Base-by-base conservation (phyloP, 2,888 invertebrate genomes). In the Clanis bilineata region DNA sequence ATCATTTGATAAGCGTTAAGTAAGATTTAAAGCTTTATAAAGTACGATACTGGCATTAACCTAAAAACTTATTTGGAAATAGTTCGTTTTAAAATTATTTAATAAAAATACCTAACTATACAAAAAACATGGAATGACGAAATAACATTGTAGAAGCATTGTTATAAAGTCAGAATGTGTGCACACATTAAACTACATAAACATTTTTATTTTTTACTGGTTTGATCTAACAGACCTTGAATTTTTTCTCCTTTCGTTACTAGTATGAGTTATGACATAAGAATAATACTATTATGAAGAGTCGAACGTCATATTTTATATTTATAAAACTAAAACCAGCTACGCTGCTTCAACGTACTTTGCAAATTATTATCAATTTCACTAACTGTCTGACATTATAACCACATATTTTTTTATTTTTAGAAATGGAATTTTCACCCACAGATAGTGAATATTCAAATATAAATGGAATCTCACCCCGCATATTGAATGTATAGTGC, bases 401-500 rank as follows among this genome's bases (percentile, higher is more conserved):
- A 12, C 36, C 9, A 6, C 12, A 36, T 36, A 36, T 10, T 36
- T 36, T 36, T 12, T 36, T 1, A 1, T 7, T 12, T 36, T 36
- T 36, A 36, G 10, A 10, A 12, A 36, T 12, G 1, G 36, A 10
- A 36, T 41, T 39, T 39, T n/a, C 18, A 6, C 18, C 9, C 10
- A 10, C 7, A 41, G 7, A 18, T 18, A 18, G 1, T 41, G 18
- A 41, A 41, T 41, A 41, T 41, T 18, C 2, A 41, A 18, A 7
- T 9, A 15, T 15, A 3, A 15, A 39, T 41, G 5, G 22, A 56
- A 25, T 47, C 88, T 87, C 79, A 91, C 91, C 90, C 88, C 88
- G 32, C 80, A 78, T 61, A 90, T 74, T 12, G 88, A 87, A 66
- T 90, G 88, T 60, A 90, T 77, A 6, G 89, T 88, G 12, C 79